phyloP scores from a whole-genome alignment of 2,797 vertebrate genomes.

The Falco novaeseelandiae region DNA sequence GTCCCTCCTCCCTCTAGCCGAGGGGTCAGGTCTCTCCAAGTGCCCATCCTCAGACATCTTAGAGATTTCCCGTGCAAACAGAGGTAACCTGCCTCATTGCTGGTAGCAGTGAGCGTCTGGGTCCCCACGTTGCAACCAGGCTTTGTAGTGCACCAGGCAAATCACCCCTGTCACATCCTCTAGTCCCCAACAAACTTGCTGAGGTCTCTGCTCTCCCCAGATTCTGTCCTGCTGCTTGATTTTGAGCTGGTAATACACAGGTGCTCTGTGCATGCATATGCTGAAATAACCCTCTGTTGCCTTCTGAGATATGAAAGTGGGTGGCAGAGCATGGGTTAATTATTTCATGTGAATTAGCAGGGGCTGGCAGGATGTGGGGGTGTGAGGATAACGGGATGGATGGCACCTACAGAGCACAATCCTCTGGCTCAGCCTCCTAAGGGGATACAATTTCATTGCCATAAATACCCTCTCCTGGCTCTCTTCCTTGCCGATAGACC shows the following conservation, averaged over 20 bases:
- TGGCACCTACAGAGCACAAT: not conserved
- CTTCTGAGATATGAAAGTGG: not conserved
- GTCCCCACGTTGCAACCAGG: not conserved
- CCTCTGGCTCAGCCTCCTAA: not conserved
- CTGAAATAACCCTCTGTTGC: not conserved
- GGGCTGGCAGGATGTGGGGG: not conserved
- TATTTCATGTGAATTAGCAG: not conserved
- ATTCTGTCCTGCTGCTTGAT: not conserved
- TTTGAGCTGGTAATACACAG: not conserved
- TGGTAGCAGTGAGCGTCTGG: not conserved
- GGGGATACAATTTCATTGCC: not conserved
- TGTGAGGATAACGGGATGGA: not conserved
- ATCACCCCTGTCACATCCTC: too few species aligned
- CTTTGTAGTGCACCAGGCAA: not conserved
- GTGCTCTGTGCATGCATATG: not conserved
- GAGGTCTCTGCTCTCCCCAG: not conserved
- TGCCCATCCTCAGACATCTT: not conserved
- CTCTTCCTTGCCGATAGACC: not conserved
- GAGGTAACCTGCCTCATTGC: not conserved
- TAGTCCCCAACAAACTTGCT: not conserved
- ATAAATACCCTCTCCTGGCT: not conserved
- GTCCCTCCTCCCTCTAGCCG: not conserved
- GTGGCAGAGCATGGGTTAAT: not conserved
- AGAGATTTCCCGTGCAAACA: not conserved
- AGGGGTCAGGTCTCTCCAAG: not conserved